Conservation (phyloP, 2,113 vertebrate species). For the Erythrocebus patas region DNA sequence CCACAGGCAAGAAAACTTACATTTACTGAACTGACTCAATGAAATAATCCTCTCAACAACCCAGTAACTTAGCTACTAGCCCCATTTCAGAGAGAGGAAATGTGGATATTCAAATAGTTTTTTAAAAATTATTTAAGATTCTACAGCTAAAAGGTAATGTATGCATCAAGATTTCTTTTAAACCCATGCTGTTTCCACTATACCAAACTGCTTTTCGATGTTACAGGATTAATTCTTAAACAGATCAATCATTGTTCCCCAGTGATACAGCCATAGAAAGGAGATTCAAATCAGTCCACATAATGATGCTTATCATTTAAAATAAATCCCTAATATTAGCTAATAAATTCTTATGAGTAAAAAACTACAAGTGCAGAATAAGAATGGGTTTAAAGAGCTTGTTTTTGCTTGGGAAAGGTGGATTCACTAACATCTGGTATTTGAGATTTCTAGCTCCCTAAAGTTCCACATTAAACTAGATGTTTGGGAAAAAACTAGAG, state of each 20-base stretch:
- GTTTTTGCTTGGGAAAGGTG: neutral
- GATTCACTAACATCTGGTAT: neutral
- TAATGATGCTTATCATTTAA: neutral
- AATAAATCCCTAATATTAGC: neutral
- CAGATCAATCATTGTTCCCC: neutral
- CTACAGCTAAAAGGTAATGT: neutral
- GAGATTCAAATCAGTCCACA: neutral
- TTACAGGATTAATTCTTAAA: neutral
- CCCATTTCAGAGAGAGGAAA: neutral
- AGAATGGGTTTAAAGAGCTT: neutral
- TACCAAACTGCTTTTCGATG: neutral
- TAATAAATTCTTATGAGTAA: neutral
- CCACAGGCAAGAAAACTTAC: neutral
- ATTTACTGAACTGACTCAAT: neutral
- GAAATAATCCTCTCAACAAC: neutral
- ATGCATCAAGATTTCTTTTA: neutral
- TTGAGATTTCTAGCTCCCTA: constrained; percentile 15
- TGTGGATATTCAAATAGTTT: neutral
- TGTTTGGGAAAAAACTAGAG: neutral
- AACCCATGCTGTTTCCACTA: neutral
- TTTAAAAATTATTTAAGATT: neutral
- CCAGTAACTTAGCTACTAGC: neutral
- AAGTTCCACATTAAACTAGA: neutral
- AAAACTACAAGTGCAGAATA: neutral
- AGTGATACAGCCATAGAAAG: neutral